Percentiles rank a stretch among this genome's conserved stretches.
These are phyloP conservation scores for Sebastes hubbsi DNA, from an alignment of 2,797 vertebrate species.

Conservation along the genomic window DNA sequence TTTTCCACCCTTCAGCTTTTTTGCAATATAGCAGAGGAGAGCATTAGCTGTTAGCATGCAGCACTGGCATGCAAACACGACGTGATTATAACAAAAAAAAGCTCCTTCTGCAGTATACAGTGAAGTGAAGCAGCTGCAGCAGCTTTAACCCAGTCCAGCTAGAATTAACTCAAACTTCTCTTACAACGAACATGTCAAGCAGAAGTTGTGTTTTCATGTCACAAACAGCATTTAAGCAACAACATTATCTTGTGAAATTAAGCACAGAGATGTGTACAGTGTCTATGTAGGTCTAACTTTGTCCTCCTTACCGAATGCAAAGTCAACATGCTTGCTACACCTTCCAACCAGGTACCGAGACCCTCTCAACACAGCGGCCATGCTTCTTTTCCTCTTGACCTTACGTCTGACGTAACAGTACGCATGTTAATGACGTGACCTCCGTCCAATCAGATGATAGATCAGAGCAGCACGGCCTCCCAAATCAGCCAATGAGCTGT, in stretches of 20 bases:
- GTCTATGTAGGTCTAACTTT: background rate
- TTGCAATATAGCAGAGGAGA: background rate
- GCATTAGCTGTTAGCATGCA: background rate
- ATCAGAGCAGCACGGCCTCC: background rate
- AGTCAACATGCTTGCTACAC: conserved; percentile 76
- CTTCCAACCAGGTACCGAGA: conserved; percentile 75
- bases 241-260: background rate
- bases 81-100: background rate
- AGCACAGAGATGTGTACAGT: background rate
- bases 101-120: background rate
- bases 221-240: background rate
- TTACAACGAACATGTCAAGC: background rate
- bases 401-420: conserved; percentile 47
- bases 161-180: conserved; percentile 33
- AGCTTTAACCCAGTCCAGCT: background rate
- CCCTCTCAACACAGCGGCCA: conserved; percentile 83
- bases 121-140: background rate
- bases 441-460: conserved; percentile 59
- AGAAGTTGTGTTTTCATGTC: background rate
- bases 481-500: conserved; percentile 47
- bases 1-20: background rate
- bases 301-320: conserved; percentile 74
- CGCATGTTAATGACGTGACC: conserved; percentile 13
- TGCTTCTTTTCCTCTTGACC: conserved; percentile 81
- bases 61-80: background rate